Evolutionary conservation across 2,797 vertebrate species (phyloP), one percentile per base, ranked within the genome.

Genomic region (Aulostomus chinensis): DNA sequence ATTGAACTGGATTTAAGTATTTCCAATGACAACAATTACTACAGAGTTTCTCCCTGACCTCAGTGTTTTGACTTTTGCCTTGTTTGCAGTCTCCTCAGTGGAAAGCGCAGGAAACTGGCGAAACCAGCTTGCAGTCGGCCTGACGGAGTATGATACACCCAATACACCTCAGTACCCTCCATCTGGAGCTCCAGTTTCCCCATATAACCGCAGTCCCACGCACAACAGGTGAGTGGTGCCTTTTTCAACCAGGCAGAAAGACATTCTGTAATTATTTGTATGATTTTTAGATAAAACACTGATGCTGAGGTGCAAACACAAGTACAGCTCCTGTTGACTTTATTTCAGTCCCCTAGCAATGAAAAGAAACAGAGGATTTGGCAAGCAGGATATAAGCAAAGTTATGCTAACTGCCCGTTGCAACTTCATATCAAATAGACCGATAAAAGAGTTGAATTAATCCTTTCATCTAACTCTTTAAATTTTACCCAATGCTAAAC

Each of bases 31-130:
- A 69, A 58, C 28, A 63, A 41, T 60, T 41, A 51, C 49, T 1
- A 3, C n/a, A 21, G 39, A 25, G 20, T 18, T 30, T 5, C 11
- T 29, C 59, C n/a, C 13, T 26, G n/a, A 21, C 33, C 1, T 46
- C n/a, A n/a, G 17, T 48, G 26, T 38, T 43, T 47, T 30, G 58
- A 33, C 20, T 58, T 41, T 18, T 32, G 30, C 29, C 15, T 20
- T 35, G 30, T 72, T 69, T 60, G 28, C 50, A 99, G 96, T 95
- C 69, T 98, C 96, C 68, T 98, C 96, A 40, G 89, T 86, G 28
- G 93, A 93, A 48, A 88, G 93, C 34, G 58, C 91, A 25, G 96
- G 94, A 20, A 96, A 88, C 80, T 97, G 96, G 93, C 88, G 91
- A 70, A 94, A 88, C 64, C 93, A 94, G 13, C 75, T 93, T 56